Base-by-base conservation (phyloP, 1,140 invertebrate genomes). In the Gryllus bimaculatus region DNA sequence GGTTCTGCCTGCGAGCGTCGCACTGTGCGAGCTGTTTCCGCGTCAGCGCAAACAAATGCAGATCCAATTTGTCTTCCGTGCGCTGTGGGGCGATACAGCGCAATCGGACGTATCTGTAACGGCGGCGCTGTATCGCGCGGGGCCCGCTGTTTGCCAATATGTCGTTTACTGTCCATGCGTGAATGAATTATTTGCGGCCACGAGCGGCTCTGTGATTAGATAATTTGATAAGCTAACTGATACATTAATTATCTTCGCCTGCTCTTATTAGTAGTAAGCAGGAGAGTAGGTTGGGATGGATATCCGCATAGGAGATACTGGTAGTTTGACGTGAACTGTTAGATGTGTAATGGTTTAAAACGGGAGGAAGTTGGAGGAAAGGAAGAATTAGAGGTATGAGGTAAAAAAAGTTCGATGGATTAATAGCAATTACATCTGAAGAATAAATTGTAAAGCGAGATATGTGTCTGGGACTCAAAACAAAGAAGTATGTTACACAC, bases 161-260 rank as follows among this genome's bases (percentile, higher is more conserved):
- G 54, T 66, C 54, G 54, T 66, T 66, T 66, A 66, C 54, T 66
- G 54, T 66, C 54, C 54, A 66, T 66, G 54, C 54, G 54, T 66
- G 54, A 66, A 66, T 66, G 54, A 66, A 66, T 66, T 66, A 66
- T 66, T 66, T 18, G 10, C 54, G 18, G 54, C 54, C 2, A 66
- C 54, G 54, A 66, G 54, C 54, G 10, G 18, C 10, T 66, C 54
- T 18, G 54, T 66, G 54, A 66, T 66, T 66, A 66, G 54, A 66
- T 66, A 66, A 18, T 66, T 13, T 66, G 54, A 66, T 66, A 66
- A 66, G 54, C 54, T 66, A 66, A 66, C 54, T 66, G 54, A 66
- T 66, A 66, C 54, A 66, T 66, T 66, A 66, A 66, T 66, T 66
- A 66, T 66, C 54, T 7, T 66, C 10, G 26, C 26, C 54, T 3